Evolutionary conservation across 2,888 invertebrate genomes (phyloP).

Genomic region (Ectemnius lituratus): DNA sequence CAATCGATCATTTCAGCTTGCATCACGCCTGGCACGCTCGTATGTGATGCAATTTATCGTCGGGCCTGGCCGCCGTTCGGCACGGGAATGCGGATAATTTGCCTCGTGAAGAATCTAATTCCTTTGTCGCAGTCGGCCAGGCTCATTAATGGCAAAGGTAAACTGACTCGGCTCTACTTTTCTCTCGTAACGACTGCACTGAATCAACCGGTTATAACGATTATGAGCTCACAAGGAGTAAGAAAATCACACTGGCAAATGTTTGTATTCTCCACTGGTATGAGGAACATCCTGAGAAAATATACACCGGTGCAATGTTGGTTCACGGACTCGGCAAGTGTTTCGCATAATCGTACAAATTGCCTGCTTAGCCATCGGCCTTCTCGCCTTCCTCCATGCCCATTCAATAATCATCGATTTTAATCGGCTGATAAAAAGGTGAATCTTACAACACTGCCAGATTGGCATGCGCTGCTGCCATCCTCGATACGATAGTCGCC

Average conservation of each 20-base stretch:
- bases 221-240: no score
- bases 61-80: conserved; percentile 10
- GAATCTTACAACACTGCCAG: conserved; percentile 28
- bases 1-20: conserved; percentile 56
- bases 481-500: no score
- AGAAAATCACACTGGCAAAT: no score
- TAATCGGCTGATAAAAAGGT: conserved; percentile 53
- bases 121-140: conserved; percentile 26
- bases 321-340: background rate
- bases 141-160: conserved; percentile 36
- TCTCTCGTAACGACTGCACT: background rate
- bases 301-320: background rate
- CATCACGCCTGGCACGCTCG: conserved; percentile 34
- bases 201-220: no score
- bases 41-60: conserved; percentile 41
- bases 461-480: no score
- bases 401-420: conserved; percentile 47
- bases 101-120: conserved; percentile 28
- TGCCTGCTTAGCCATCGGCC: conserved; percentile 43
- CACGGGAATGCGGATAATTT: conserved; percentile 38
- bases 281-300: no score
- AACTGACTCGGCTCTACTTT: conserved; percentile 26
- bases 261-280: no score
- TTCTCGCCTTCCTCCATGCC: conserved; percentile 5
- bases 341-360: conserved; percentile 36